Evolutionary conservation across 2,113 vertebrate genomes (phyloP), one percentile per base, ranked within the genome.

Genomic region (Tragelaphus imberbis): DNA sequence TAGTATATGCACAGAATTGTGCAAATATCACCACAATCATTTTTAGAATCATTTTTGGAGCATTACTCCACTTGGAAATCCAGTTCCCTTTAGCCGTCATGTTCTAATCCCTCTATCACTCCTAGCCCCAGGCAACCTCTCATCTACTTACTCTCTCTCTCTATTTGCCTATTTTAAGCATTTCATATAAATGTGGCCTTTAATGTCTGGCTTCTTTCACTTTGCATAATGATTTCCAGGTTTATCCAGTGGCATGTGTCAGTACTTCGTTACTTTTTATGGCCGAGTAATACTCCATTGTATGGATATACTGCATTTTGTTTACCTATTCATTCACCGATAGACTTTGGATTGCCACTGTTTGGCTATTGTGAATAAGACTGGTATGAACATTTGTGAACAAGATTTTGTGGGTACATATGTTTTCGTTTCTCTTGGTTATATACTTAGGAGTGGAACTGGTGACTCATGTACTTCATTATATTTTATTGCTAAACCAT

Each of bases 401-500:
- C 28, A n/a, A 15, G 51, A 28, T 59, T 85, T 68, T 86, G n/a
- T 51, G 75, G 79, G 33, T 65, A 65, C 87, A 55, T 61, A 17
- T 82, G 71, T 95, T 93, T 89, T 55, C 11, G 2, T 91, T 96
- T 89, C 82, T 63, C 75, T 61, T 28, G 77, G 47, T 36, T 55
- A 58, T 68, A 17, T 71, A 91, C 53, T 89, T 80, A 81, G 81
- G 40, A 79, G 12, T 56, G 9, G 91, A 88, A 71, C 63, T 68
- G 75, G 61, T 95, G 96, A 84, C 71, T 94, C 84, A 79, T 10
- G 25, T 2, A 13, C 95, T 71, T 97, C 95, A 51, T 96, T 96
- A 94, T 94, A 96, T 96, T 96, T 97, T 84, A 92, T 65, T 95
- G 88, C 51, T 65, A 61, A 96, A 89, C 63, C 91, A 3, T 94